Evolutionary conservation across 2,888 invertebrate species (phyloP).

Genomic region (Drosophila atripex): DNA sequence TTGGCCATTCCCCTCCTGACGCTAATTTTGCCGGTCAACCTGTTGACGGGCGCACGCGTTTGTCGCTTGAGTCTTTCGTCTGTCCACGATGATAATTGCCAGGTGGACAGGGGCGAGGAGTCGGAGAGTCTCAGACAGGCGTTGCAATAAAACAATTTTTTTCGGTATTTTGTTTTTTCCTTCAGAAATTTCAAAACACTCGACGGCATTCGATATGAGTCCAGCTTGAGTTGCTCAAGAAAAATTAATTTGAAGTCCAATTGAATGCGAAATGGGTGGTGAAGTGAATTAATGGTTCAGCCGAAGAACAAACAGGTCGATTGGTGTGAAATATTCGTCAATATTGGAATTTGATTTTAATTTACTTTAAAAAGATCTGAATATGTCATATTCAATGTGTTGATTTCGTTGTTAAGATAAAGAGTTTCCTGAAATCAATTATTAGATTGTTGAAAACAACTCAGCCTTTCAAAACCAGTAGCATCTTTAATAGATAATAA

Average conservation of each 20-base stretch:
- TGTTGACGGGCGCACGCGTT: slow-evolving; percentile 43
- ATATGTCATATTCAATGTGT: not conserved
- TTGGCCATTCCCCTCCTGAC: not conserved
- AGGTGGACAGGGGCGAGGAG: not conserved
- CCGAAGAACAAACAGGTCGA: slow-evolving; percentile 7
- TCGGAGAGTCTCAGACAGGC: slow-evolving; percentile 8
- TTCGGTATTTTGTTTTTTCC: slow-evolving; percentile 22
- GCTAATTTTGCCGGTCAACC: slow-evolving; percentile 19
- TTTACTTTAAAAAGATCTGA: not conserved
- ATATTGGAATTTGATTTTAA: slow-evolving; percentile 6
- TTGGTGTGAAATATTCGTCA: slow-evolving; percentile 9
- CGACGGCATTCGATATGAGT: slow-evolving; percentile 22
- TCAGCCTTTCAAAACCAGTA: not conserved
- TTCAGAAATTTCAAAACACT: slow-evolving; percentile 30
- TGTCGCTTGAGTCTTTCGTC: slow-evolving; percentile 53
- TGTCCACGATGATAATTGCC: slow-evolving; percentile 37
- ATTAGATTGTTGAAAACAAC: not conserved
- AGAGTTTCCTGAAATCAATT: too few species aligned
- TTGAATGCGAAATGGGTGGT: slow-evolving; percentile 24
- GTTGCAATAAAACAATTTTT: slow-evolving; percentile 42
- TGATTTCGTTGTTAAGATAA: not conserved
- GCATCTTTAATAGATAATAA: not conserved
- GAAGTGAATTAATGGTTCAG: slow-evolving; percentile 13
- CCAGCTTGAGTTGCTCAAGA: slow-evolving; percentile 32
- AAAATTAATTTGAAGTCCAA: slow-evolving; percentile 38